Conservation (phyloP, 2,888 invertebrate species). For the Amblyteles armatorius region DNA sequence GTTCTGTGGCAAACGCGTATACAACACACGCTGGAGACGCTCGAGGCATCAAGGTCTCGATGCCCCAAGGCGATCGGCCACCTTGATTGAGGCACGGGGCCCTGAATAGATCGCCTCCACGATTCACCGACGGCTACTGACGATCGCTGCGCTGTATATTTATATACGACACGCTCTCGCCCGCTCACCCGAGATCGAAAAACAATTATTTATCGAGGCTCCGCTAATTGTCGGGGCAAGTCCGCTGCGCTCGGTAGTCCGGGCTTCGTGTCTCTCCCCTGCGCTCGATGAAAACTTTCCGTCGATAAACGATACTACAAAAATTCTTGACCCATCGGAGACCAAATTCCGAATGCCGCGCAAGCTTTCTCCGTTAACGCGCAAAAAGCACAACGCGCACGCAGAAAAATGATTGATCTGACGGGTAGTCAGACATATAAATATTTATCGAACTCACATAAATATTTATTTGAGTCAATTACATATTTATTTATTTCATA, state of each 20-base stretch:
- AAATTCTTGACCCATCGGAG: not conserved
- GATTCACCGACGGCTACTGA: constrained; percentile 67
- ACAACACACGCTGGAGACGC: constrained; percentile 62
- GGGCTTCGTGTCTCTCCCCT: not conserved
- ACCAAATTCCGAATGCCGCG: not conserved
- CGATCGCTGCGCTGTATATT: not conserved
- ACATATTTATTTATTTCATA: not conserved
- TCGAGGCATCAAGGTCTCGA: constrained; percentile 77
- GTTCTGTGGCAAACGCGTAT: constrained; percentile 29
- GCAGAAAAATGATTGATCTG: not conserved
- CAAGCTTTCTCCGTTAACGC: not conserved
- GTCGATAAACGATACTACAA: not conserved
- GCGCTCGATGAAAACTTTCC: not conserved
- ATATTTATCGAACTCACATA: too few species aligned
- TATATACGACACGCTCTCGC: constrained; percentile 32
- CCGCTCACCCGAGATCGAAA: constrained; percentile 59
- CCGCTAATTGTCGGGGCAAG: constrained; percentile 55
- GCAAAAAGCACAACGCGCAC: not conserved
- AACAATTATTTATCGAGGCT: constrained; percentile 67
- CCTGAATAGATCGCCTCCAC: constrained; percentile 75
- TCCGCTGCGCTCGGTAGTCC: not conserved
- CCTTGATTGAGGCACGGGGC: constrained; percentile 79
- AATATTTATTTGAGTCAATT: too few species aligned
- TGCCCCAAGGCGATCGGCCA: constrained; percentile 78
- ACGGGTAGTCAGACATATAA: too few species aligned